These are phyloP conservation scores for Marmota flaviventris DNA, from an alignment of 2,113 vertebrate species.

Conservation along the genomic window DNA sequence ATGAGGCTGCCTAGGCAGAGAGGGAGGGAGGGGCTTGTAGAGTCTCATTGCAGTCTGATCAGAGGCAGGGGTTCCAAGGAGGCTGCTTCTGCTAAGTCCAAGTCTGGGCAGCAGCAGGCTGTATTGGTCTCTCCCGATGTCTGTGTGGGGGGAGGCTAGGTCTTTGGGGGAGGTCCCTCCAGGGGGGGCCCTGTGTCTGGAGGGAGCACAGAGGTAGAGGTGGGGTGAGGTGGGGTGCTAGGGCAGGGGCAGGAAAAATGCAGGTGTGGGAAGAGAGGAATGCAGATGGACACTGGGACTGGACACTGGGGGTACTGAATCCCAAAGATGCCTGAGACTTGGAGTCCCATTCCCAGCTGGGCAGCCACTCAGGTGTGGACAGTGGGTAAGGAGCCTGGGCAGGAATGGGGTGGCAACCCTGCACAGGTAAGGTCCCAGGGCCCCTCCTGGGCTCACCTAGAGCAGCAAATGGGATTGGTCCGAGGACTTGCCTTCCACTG, in stretches of 20 bases:
- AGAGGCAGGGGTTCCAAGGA: neutral
- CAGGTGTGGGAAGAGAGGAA: no score
- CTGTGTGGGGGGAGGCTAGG: neutral
- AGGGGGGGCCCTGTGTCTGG: neutral
- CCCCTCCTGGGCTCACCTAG: neutral
- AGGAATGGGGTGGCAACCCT: neutral
- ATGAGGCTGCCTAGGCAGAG: neutral
- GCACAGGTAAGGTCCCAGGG: neutral
- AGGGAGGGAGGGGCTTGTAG: no score
- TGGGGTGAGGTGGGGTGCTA: neutral
- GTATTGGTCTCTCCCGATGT: neutral
- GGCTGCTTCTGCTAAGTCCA: neutral
- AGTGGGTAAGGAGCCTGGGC: no score
- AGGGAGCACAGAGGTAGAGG: neutral
- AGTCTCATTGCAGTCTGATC: fast-evolving
- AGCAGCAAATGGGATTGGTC: neutral
- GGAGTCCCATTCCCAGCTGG: neutral
- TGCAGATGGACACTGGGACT: neutral
- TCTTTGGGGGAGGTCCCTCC: neutral
- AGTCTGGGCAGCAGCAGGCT: neutral
- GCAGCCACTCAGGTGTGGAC: neutral
- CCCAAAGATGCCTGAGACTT: neutral
- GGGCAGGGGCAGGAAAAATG: neutral
- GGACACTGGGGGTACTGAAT: neutral
- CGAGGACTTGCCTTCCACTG: fast-evolving